Percentiles rank a stretch among this genome's conserved stretches.
phyloP scores from a whole-genome alignment of 2,113 vertebrate genomes.

The Potamarius usumacintae region DNA sequence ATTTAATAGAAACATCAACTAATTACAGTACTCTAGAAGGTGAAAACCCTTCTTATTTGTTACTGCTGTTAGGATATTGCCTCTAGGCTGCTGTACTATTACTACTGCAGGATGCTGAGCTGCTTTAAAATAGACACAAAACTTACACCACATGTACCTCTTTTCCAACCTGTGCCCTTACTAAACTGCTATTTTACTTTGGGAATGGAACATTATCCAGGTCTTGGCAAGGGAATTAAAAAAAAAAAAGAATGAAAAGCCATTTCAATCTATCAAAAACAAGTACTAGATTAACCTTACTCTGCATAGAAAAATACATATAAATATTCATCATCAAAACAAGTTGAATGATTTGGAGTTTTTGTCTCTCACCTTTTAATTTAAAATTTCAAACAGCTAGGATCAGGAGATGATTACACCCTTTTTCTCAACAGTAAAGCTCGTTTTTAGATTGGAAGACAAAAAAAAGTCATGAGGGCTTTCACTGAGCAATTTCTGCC shows the following conservation, averaged over 20 bases:
- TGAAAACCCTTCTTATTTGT: not conserved
- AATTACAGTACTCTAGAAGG: not conserved
- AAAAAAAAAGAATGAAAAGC: not conserved
- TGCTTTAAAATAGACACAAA: conserved; percentile 9
- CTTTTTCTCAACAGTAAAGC: not conserved
- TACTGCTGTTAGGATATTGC: not conserved
- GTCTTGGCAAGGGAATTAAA: not conserved
- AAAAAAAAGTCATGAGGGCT: not conserved
- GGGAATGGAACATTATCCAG: not conserved
- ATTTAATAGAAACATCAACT: not conserved
- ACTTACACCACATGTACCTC: not conserved
- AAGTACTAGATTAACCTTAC: not conserved
- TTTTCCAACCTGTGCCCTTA: not conserved
- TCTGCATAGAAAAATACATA: not conserved
- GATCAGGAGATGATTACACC: not conserved
- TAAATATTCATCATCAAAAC: not conserved
- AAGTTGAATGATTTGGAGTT: not conserved
- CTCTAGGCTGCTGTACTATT: not conserved
- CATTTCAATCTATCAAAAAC: not conserved
- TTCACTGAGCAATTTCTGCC: not conserved
- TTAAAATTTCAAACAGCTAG: not conserved
- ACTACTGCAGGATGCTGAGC: conserved; percentile 16
- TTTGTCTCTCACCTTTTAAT: not conserved
- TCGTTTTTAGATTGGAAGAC: not conserved
- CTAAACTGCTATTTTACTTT: not conserved